A percentile compares a stretch with the other conserved stretches of the same genome.
Conservation (phyloP, 64 coral and sea anemone genomes). For the Pocillopora verrucosa region DNA sequence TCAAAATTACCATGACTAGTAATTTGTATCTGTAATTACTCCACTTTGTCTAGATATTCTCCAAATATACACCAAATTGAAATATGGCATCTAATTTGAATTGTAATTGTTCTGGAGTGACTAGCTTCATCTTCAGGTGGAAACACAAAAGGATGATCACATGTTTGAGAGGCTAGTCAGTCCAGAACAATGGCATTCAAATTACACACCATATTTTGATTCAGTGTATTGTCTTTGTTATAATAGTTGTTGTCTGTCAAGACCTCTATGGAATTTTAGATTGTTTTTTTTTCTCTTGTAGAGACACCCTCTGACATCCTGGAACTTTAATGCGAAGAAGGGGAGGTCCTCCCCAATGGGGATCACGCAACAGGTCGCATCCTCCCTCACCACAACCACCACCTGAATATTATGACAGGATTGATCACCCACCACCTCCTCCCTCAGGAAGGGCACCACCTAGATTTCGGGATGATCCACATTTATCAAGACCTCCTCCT, state of each 20-base stretch:
- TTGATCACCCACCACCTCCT: conserved; percentile 9
- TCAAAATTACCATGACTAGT: too few species aligned
- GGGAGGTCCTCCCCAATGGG: conserved; percentile 19
- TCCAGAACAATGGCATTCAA: too few species aligned
- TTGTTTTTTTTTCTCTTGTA: not conserved
- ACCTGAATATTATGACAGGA: not conserved
- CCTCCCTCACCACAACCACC: conserved; percentile 2
- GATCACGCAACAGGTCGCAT: not conserved
- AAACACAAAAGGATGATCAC: too few species aligned
- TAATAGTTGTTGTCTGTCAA: not conserved
- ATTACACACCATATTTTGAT: not conserved
- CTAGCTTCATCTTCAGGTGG: too few species aligned
- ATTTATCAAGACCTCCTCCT: conserved; percentile 1
- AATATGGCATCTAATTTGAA: too few species aligned
- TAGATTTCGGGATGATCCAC: conserved; percentile 5
- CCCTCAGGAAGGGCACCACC: conserved; percentile 7
- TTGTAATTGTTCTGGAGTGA: too few species aligned
- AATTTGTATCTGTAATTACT: too few species aligned
- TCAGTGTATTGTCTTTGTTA: not conserved
- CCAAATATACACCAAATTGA: too few species aligned
- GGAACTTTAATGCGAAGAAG: conserved; percentile 28
- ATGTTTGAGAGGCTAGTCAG: too few species aligned
- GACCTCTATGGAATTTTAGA: not conserved
- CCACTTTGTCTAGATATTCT: too few species aligned
- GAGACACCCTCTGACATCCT: not conserved